Percentiles rank a stretch among this genome's conserved stretches.
Evolutionary conservation across 35 echinoderm and acorn worm genomes (phyloP).

Genomic region (Ophioderma brevispina): DNA sequence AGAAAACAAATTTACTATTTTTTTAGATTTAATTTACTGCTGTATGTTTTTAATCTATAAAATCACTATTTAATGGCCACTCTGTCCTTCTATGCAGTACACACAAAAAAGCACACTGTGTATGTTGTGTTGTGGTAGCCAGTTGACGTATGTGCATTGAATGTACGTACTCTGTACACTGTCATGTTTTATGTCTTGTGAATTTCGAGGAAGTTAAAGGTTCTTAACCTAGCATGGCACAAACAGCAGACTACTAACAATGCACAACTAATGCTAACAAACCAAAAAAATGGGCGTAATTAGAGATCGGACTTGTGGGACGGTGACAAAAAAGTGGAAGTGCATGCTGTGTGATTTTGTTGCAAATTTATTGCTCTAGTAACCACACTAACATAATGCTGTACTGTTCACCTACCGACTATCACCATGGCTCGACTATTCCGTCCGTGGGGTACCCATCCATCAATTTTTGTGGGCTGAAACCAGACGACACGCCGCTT

Average conservation of each 20-base stretch:
- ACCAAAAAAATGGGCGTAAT: background rate
- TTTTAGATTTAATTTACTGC: too few species aligned
- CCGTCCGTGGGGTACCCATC: slow-evolving; percentile 28
- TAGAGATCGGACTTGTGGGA: background rate
- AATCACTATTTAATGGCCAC: too few species aligned
- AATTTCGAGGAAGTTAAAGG: background rate
- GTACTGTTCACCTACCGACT: slow-evolving; percentile 28
- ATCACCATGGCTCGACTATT: slow-evolving; percentile 18
- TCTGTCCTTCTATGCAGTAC: too few species aligned
- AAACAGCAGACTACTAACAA: background rate
- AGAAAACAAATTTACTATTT: too few species aligned
- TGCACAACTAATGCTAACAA: slow-evolving; percentile 4
- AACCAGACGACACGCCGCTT: slow-evolving; percentile 83
- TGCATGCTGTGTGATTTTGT: slow-evolving; percentile 9
- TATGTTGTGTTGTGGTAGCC: too few species aligned
- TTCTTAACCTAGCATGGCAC: slow-evolving; percentile 1
- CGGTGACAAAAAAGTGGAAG: background rate
- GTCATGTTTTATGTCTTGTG: background rate
- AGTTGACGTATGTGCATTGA: too few species aligned
- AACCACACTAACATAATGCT: slow-evolving; percentile 50
- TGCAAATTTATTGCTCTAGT: background rate
- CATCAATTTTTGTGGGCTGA: slow-evolving; percentile 16
- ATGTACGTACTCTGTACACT: background rate
- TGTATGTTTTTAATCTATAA: too few species aligned
- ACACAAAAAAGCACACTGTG: too few species aligned